Evolutionary conservation across 2,113 vertebrate species (phyloP).

Genomic region (Fulica atra): DNA sequence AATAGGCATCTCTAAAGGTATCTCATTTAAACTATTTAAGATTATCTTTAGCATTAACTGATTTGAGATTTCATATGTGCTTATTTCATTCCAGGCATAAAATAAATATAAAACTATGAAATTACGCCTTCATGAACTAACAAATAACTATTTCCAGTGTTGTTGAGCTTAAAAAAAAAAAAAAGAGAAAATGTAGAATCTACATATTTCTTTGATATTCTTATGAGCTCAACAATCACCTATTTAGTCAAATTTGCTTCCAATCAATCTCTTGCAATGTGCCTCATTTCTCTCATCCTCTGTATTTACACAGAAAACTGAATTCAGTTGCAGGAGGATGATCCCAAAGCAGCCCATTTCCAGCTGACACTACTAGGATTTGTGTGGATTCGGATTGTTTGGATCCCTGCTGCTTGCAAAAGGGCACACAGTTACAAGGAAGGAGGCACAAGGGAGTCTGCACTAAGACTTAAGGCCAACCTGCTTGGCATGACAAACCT

Average conservation of each 20-base stretch:
- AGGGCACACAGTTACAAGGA: fast-evolving
- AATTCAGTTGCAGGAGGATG: neutral
- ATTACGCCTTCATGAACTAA: neutral
- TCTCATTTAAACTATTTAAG: neutral
- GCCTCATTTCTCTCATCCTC: neutral
- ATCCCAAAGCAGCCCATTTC: neutral
- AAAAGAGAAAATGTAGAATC: neutral
- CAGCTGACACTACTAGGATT: neutral
- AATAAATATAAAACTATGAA: neutral
- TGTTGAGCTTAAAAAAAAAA: neutral
- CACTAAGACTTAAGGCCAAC: neutral
- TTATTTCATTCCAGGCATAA: neutral
- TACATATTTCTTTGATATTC: neutral
- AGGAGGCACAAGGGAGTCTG: fast-evolving
- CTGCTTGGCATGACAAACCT: neutral
- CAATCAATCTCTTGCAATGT: neutral
- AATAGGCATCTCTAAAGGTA: neutral
- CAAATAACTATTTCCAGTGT: neutral
- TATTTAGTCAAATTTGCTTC: neutral
- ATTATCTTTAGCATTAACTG: neutral
- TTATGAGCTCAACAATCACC: neutral
- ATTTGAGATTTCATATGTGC: neutral
- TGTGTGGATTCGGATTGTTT: neutral
- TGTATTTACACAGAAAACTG: neutral
- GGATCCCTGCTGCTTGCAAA: neutral